A percentile compares a stretch with the other conserved stretches of the same genome.
phyloP scores from a whole-genome alignment of 2,797 vertebrate species.

The Cheirogaleus major region DNA sequence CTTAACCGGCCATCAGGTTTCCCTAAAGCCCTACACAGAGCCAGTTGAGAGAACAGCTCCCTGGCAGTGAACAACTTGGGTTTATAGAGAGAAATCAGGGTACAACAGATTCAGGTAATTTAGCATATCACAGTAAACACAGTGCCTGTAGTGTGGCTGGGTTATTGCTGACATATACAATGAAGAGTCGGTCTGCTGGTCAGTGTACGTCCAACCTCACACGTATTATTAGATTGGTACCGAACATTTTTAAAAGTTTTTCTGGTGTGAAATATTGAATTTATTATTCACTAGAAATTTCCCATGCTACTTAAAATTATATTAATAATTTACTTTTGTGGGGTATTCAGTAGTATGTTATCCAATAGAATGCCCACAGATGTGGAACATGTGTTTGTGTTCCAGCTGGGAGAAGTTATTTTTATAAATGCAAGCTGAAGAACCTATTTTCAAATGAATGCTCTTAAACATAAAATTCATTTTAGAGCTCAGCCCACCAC shows the following conservation, averaged over 20 bases:
- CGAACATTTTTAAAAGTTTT: slow-evolving; percentile 1
- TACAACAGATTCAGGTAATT: slow-evolving; percentile 48
- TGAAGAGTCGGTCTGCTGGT: neutral
- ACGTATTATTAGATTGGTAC: neutral
- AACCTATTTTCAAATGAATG: slow-evolving; percentile 53
- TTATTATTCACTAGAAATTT: slow-evolving; percentile 43
- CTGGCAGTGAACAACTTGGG: slow-evolving; percentile 45
- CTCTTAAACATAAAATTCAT: slow-evolving; percentile 53
- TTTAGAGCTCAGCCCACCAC: slow-evolving; percentile 33
- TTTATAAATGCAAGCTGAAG: slow-evolving; percentile 43
- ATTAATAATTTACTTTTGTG: slow-evolving; percentile 38
- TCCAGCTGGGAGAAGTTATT: slow-evolving; percentile 50
- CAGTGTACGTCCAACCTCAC: neutral
- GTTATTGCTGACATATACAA: neutral
- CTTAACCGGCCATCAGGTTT: slow-evolving; percentile 23
- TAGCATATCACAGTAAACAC: slow-evolving; percentile 49
- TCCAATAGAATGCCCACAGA: neutral
- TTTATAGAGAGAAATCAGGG: slow-evolving; percentile 48
- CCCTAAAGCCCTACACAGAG: neutral
- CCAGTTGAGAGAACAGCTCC: slow-evolving; percentile 24
- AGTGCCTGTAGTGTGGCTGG: neutral
- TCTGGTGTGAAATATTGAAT: slow-evolving; percentile 34
- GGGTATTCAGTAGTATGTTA: neutral
- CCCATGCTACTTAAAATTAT: slow-evolving; percentile 43
- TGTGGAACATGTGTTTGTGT: slow-evolving; percentile 19